A percentile compares a stretch with the other conserved stretches of the same genome.
Evolutionary conservation across 2,888 invertebrate genomes (phyloP).

Genomic region (Drosophila mettleri): DNA sequence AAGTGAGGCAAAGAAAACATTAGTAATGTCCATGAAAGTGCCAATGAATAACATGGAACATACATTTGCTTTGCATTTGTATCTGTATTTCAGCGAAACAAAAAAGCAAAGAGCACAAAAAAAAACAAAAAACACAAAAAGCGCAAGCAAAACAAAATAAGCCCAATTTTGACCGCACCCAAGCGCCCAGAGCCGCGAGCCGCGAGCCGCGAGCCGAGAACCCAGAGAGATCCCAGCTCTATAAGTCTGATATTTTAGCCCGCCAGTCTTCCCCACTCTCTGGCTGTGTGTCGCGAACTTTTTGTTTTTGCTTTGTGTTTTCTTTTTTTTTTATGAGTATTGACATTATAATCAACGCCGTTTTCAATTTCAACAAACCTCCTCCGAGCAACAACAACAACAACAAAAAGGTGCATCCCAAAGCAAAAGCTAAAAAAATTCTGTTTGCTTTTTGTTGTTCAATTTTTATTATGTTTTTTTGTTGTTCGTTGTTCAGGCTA

Average conservation of each 20-base stretch:
- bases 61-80: conserved; percentile 68
- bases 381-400: conserved; percentile 39
- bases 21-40: conserved; percentile 76
- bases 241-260: conserved; percentile 33
- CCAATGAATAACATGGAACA: conserved; percentile 73
- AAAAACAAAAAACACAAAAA: conserved; percentile 30
- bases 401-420: conserved; percentile 64
- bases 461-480: conserved; percentile 51
- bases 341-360: conserved; percentile 81
- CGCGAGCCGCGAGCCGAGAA: too few species aligned
- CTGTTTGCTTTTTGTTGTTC: conserved; percentile 64
- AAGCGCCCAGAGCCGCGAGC: conserved; percentile 40
- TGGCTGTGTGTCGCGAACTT: conserved; percentile 41
- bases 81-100: conserved; percentile 47
- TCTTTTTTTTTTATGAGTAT: conserved; percentile 71
- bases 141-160: conserved; percentile 44
- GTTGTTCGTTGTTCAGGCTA: conserved; percentile 21
- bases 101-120: too few species aligned
- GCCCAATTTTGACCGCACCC: conserved; percentile 75
- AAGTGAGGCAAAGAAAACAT: conserved; percentile 35
- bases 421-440: conserved; percentile 59
- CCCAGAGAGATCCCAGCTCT: conserved; percentile 24
- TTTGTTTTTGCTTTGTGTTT: too few species aligned
- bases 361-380: conserved; percentile 75
- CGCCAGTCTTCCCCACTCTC: background rate